Conservation (phyloP, 2,888 invertebrate genomes). For the Malachius bipustulatus region DNA sequence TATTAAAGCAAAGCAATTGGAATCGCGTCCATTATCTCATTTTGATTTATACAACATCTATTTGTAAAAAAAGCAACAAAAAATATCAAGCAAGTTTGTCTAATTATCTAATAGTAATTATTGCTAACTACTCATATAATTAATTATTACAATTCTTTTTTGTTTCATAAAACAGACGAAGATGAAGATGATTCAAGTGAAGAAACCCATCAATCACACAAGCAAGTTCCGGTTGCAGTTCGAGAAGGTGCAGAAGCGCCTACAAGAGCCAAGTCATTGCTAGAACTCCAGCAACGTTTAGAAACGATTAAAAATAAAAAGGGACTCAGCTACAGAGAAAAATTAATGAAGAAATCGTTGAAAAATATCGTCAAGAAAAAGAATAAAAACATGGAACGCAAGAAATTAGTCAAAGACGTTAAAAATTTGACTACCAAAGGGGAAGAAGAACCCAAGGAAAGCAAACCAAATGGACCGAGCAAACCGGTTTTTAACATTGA, state of each 20-base stretch:
- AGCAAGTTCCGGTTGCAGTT: conserved; percentile 12
- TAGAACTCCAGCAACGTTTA: conserved; percentile 52
- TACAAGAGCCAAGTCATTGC: conserved; percentile 48
- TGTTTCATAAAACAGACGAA: conserved; percentile 20
- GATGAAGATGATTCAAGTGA: conserved; percentile 35
- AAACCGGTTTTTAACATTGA: conserved; percentile 75
- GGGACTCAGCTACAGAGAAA: conserved; percentile 51
- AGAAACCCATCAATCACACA: conserved; percentile 18
- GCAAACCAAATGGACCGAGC: conserved; percentile 30
- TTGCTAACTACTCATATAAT: not conserved
- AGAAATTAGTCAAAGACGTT: conserved; percentile 32
- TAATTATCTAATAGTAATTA: not conserved
- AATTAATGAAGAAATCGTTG: conserved; percentile 52
- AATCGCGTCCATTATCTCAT: too few species aligned
- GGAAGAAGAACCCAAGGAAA: conserved; percentile 31
- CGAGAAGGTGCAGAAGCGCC: conserved; percentile 23
- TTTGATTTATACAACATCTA: too few species aligned
- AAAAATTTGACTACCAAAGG: conserved; percentile 14
- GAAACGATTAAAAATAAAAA: conserved; percentile 49
- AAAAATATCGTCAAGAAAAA: conserved; percentile 57
- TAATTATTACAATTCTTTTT: conserved; percentile 8
- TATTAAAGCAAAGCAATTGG: too few species aligned
- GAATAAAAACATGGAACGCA: conserved; percentile 47
- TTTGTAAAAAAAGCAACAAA: too few species aligned
- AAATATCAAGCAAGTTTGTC: too few species aligned